Evolutionary conservation across 2,888 invertebrate species (phyloP).

Genomic region (Sinodicranocentrus sp.): DNA sequence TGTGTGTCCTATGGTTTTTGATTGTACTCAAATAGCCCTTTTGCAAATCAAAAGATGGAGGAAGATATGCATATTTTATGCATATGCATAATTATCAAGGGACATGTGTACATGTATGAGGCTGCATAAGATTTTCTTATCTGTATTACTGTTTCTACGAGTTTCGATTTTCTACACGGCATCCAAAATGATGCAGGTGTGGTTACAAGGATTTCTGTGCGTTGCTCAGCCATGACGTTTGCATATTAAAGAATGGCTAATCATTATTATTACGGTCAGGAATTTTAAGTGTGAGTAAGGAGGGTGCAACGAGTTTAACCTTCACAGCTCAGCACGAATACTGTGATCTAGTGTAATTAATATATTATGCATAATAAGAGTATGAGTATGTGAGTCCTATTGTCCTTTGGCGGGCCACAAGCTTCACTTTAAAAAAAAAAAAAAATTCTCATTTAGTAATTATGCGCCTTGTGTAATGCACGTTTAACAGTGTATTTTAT

Average conservation of each 20-base stretch:
- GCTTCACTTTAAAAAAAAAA: conserved; percentile 3
- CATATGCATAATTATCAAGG: no score
- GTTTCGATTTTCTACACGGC: conserved; percentile 24
- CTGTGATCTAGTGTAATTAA: conserved; percentile 66
- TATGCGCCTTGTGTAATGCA: background rate
- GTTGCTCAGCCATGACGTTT: conserved; percentile 42
- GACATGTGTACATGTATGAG: background rate
- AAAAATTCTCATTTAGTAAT: background rate
- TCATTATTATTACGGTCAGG: conserved; percentile 56
- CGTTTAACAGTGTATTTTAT: background rate
- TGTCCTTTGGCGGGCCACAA: conserved; percentile 25
- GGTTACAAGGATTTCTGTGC: conserved; percentile 47
- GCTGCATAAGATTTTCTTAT: background rate
- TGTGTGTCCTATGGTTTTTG: no score
- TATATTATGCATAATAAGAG: conserved; percentile 35
- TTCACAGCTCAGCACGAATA: conserved; percentile 66
- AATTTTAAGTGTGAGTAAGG: conserved; percentile 61
- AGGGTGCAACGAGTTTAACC: conserved; percentile 66
- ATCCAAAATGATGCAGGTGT: conserved; percentile 43
- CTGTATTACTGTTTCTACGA: no score
- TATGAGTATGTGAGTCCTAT: background rate
- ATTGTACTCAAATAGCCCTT: no score
- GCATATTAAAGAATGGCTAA: conserved; percentile 59
- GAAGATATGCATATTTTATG: no score
- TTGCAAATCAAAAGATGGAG: no score